phyloP scores from a whole-genome alignment of 2,113 vertebrate genomes.

The Oncorhynchus masou region DNA sequence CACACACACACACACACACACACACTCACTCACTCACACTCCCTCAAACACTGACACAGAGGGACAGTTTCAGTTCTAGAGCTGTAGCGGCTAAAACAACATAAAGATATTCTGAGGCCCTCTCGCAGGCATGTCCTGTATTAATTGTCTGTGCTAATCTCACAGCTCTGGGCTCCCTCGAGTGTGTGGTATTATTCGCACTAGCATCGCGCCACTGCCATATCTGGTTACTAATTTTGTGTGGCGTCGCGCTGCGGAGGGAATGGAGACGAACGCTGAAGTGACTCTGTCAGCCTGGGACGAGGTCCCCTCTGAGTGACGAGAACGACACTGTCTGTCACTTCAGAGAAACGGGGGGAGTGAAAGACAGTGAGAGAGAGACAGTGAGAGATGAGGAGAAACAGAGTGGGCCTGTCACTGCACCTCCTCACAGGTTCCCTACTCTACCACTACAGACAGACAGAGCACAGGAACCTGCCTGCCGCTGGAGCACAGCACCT shows the following conservation, averaged over 20 bases:
- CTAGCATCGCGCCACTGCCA: conserved; percentile 21
- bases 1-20: conserved; percentile 2
- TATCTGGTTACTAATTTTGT: conserved; percentile 44
- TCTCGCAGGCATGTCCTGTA: conserved; percentile 34
- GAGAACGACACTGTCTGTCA: conserved; percentile 43
- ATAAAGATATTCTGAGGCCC: conserved; percentile 12
- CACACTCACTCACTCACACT: conserved; percentile 7
- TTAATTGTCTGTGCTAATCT: conserved; percentile 53
- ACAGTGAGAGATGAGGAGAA: not conserved
- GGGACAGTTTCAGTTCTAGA: not conserved
- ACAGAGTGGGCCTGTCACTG: conserved; percentile 50
- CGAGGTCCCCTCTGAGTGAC: conserved; percentile 43
- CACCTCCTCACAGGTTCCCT: conserved; percentile 26
- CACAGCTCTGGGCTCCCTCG: conserved; percentile 23
- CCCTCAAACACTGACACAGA: conserved; percentile 17
- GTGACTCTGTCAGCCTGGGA: conserved; percentile 37
- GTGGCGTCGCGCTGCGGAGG: conserved; percentile 22
- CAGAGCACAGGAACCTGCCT: not conserved
- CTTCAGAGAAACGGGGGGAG: conserved; percentile 2
- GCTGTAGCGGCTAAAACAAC: conserved; percentile 6
- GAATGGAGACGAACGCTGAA: conserved; percentile 23
- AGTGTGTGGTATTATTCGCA: conserved; percentile 42
- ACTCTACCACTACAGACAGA: conserved; percentile 14
- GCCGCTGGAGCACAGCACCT: not conserved
- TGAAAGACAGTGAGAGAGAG: no score